Base-by-base conservation (phyloP, 2,888 invertebrate genomes). In the Dascillus cervinus region DNA sequence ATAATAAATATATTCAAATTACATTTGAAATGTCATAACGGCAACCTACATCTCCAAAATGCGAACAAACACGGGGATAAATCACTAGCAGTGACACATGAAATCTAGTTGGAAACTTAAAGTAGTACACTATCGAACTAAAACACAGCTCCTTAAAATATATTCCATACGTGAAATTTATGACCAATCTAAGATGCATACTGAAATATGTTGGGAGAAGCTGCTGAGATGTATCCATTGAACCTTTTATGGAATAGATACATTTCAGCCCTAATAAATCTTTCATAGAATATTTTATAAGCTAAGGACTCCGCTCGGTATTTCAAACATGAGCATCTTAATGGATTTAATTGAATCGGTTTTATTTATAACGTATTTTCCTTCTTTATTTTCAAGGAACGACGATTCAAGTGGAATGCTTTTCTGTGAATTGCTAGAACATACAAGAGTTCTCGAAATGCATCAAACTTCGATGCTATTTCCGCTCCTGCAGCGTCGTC, bases 31-130 rank as follows among this genome's bases (percentile, higher is more conserved):
- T 31, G 26, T 27, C 31, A 32, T 22, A 25, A 24, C 24, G 25
- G n/a, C n/a, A 39, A 46, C 25, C 47, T 49, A 45, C 17, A 53
- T 49, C 44, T 37, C 34, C 41, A 47, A 49, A 49, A 51, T 47
- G 46, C 44, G 46, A 47, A 52, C 53, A 53, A 55, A 53, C 53
- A 52, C 34, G 35, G 29, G 29, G 40, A 52, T 56, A 56, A 54
- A 56, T 56, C 52, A 53, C 41, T 32, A 30, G 23, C 32, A 32
- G 32, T 43, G 44, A 43, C 45, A 44, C 37, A n/a, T n/a, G 46
- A 47, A 54, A 55, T 55, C 52, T 52, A 49, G 40, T 46, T 39
- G 37, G 36, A 50, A 50, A 52, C 43, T 52, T 48, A 37, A 46
- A 51, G 52, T 42, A 47, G 47, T 41, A 39, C 35, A 35, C 35